Evolutionary conservation across 2,797 vertebrate species (phyloP), one percentile per base, ranked within the genome.

Genomic region (Aeoliscus strigatus): DNA sequence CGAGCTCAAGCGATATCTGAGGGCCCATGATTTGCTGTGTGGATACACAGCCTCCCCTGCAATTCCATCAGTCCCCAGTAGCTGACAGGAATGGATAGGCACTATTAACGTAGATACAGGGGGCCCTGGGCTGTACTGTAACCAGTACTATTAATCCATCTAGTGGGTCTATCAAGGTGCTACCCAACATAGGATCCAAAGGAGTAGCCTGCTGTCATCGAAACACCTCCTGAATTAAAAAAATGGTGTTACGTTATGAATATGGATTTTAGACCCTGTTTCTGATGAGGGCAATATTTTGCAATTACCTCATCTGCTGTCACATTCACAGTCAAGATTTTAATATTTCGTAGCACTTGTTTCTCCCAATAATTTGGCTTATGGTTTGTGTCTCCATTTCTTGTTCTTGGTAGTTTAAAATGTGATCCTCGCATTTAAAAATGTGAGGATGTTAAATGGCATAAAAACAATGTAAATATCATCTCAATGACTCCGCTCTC

Each of bases 141-240:
- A 87, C 84, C 74, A 81, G 82, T 79, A 82, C 84, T 86, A 89
- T 90, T 88, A 89, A 89, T 90, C 86, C 85, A 88, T 84, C 88
- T 82, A 73, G 84, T 84, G 81, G 81, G 74, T 76, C 75, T 80
- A 87, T 87, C 80, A 80, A 85, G 75, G 73, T 78, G 69, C 70
- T 64, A 29, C 61, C 36, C 55, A 54, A 54, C 70, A 71, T 70
- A 57, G 49, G 48, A 79, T 81, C 81, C 77, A 77, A 75, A 67
- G 57, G 21, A 79, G 66, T 45, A 40, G 54, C 56, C 61, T 50
- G 66, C 62, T 77, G 72, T 76, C 77, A 76, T 11, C 42, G 47
- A 34, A 70, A 64, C 56, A 53, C 60, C 39, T 26, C 27, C 41
- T 62, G 49, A 30, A 73, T 78, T 47, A 45, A 70, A 79, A 67